Evolutionary conservation across 2,113 vertebrate species (phyloP).

Genomic region (Neolamprologus modestus): DNA sequence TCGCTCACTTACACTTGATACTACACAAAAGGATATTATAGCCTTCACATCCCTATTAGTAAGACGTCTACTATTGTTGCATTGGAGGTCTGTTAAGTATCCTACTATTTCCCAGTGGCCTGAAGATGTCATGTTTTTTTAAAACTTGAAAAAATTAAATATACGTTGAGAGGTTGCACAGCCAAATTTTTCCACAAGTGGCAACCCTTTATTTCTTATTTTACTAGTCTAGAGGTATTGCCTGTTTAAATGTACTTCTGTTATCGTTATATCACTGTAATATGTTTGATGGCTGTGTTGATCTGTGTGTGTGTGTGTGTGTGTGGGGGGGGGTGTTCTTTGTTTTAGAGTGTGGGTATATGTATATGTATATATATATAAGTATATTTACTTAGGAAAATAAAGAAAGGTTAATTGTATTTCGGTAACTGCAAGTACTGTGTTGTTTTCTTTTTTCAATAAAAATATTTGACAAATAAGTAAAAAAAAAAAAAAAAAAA

Average conservation of each 20-base stretch:
- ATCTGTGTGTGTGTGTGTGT: not conserved
- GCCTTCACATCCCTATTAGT: not conserved
- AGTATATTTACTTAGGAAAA: too few species aligned
- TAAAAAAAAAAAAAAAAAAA: too few species aligned
- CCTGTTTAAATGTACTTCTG: not conserved
- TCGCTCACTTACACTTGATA: accelerated
- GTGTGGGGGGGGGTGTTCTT: too few species aligned
- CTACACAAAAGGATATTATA: not conserved
- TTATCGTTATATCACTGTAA: accelerated
- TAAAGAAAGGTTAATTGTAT: too few species aligned
- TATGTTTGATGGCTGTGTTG: not conserved
- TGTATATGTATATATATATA: too few species aligned
- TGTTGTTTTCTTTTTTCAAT: not conserved
- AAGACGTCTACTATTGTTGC: not conserved
- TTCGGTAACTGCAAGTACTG: too few species aligned
- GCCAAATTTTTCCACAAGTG: not conserved
- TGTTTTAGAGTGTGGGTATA: too few species aligned
- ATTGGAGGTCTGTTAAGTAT: accelerated
- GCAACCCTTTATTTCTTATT: not conserved
- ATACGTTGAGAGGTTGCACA: not conserved
- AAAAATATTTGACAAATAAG: not conserved
- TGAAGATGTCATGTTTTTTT: not conserved
- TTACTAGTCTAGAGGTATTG: not conserved
- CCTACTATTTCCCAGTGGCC: accelerated
- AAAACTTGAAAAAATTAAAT: not conserved